A percentile compares a stretch with the other conserved stretches of the same genome.
These are phyloP conservation scores for Ceuthmochares aereus DNA, from an alignment of 2,113 vertebrate genomes.

Conservation along the genomic window DNA sequence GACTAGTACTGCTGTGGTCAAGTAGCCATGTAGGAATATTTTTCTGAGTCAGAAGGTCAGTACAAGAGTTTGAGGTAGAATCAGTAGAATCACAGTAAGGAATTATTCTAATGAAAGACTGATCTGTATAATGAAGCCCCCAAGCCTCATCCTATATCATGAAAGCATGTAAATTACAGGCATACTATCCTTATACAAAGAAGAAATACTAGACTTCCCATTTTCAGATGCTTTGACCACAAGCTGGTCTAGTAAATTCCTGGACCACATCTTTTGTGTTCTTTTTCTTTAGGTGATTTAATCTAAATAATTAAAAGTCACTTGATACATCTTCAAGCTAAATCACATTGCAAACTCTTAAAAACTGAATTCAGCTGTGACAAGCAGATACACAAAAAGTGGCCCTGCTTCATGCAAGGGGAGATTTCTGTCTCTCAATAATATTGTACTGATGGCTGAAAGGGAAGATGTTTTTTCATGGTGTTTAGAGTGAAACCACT, in stretches of 20 bases:
- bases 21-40: not conserved
- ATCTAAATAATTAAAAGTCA: not conserved
- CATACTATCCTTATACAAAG: fast-evolving
- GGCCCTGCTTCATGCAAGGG: not conserved
- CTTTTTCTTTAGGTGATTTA: not conserved
- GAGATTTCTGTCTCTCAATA: not conserved
- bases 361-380: not conserved
- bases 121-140: not conserved
- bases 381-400: not conserved
- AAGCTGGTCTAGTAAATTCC: not conserved
- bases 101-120: not conserved
- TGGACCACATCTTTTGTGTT: not conserved
- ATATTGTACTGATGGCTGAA: not conserved
- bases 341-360: not conserved
- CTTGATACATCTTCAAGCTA: not conserved
- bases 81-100: not conserved
- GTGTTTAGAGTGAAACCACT: conserved; percentile 25
- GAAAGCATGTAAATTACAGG: not conserved
- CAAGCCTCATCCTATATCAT: not conserved
- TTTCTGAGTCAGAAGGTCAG: not conserved
- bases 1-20: not conserved
- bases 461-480: not conserved
- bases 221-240: not conserved
- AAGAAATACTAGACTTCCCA: not conserved
- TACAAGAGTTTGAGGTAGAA: not conserved